Evolutionary conservation across 1,140 invertebrate genomes (phyloP).

Genomic region (Pachypeltis micranthus): DNA sequence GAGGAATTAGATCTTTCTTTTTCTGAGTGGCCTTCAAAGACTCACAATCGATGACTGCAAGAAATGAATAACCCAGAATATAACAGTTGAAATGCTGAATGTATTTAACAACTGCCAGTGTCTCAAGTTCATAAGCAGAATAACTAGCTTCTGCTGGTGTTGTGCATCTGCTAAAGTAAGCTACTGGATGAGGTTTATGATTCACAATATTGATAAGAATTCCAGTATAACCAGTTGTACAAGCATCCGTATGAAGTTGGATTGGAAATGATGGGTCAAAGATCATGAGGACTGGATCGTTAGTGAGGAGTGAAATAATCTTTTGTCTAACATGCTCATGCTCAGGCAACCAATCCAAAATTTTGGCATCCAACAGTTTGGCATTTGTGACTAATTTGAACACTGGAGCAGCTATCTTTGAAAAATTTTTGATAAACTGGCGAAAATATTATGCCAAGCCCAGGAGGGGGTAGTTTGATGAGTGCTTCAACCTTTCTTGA

Average conservation of each 20-base stretch:
- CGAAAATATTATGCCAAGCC: constrained; percentile 30
- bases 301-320: constrained; percentile 13
- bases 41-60: background rate
- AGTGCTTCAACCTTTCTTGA: constrained; percentile 21
- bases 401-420: constrained; percentile 26
- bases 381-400: constrained; percentile 3
- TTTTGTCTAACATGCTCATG: background rate
- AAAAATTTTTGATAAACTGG: constrained; percentile 29
- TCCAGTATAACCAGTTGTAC: too few relatives aligned
- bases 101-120: too few relatives aligned
- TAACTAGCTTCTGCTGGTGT: constrained; percentile 24
- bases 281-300: constrained; percentile 30
- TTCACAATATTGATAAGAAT: too few relatives aligned
- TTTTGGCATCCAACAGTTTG: background rate
- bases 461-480: constrained; percentile 24
- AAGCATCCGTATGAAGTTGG: too few relatives aligned
- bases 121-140: constrained; percentile 28
- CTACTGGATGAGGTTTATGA: constrained; percentile 17
- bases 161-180: constrained; percentile 25
- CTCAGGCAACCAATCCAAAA: background rate
- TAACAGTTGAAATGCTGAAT: constrained; percentile 21
- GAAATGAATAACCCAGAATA: constrained; percentile 17
- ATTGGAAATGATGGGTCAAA: constrained; percentile 29
- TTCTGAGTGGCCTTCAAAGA: background rate
- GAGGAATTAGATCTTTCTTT: background rate